A percentile compares a stretch with the other conserved stretches of the same genome.
phyloP scores from a whole-genome alignment of 2,113 vertebrate species.

The Xiphophorus hellerii region DNA sequence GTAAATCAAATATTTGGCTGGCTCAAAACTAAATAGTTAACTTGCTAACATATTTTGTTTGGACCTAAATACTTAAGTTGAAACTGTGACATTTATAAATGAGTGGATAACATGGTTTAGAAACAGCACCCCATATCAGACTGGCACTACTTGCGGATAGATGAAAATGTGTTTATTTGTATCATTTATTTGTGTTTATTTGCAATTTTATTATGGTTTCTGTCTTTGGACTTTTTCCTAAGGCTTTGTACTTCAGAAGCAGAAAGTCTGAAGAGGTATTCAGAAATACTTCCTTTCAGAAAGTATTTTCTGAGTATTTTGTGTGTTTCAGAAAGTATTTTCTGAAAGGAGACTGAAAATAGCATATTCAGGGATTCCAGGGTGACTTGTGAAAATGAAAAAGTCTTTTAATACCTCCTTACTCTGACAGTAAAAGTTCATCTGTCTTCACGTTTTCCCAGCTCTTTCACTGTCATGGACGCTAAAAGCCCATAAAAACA shows the following conservation, averaged over 20 bases:
- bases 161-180: neutral
- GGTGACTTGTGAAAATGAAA: neutral
- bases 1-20: too few relatives aligned
- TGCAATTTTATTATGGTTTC: neutral
- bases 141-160: neutral
- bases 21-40: too few relatives aligned
- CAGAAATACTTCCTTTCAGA: too few relatives aligned
- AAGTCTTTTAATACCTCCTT: neutral
- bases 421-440: neutral
- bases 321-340: too few relatives aligned
- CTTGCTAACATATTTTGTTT: too few relatives aligned
- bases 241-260: neutral
- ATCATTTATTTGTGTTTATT: neutral
- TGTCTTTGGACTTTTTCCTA: neutral
- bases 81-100: too few relatives aligned
- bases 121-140: neutral
- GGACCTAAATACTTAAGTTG: too few relatives aligned
- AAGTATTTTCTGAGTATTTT: neutral
- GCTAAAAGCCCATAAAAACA: neutral
- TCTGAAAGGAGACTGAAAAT: neutral
- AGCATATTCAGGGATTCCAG: neutral
- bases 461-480: neutral
- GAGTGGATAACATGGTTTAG: too few relatives aligned
- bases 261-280: too few relatives aligned
- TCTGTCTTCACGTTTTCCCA: neutral